phyloP scores from a whole-genome alignment of 2,797 vertebrate species.

The Mycteria americana region DNA sequence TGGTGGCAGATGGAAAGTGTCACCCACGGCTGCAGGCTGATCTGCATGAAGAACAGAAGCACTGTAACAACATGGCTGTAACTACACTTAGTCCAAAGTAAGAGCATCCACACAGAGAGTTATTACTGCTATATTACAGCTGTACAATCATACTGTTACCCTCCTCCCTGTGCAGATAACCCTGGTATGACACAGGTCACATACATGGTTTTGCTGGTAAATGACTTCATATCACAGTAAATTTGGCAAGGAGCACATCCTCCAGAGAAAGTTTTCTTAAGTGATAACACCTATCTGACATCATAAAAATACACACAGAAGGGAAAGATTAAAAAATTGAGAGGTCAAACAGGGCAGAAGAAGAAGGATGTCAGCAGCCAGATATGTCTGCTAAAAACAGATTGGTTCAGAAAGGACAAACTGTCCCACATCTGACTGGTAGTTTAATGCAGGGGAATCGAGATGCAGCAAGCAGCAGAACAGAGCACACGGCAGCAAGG shows the following conservation, averaged over 20 bases:
- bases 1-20: neutral
- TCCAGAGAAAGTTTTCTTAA: neutral
- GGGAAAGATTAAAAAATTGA: neutral
- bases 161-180: neutral
- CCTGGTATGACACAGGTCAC: neutral
- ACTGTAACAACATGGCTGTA: neutral
- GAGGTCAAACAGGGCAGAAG: neutral
- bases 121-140: neutral
- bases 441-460: rapidly evolving
- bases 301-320: neutral
- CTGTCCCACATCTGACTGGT: neutral
- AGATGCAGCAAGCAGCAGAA: neutral
- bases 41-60: neutral
- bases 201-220: neutral
- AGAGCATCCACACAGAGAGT: neutral
- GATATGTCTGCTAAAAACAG: neutral
- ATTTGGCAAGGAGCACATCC: neutral
- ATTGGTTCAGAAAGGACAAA: neutral
- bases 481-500: neutral
- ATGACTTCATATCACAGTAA: neutral
- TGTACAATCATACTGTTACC: neutral
- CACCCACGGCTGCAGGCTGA: neutral
- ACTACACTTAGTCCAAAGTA: neutral
- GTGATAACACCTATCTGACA: neutral
- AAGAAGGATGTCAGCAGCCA: neutral